Conservation (phyloP, 1,140 invertebrate genomes). For the Drosophila lini region DNA sequence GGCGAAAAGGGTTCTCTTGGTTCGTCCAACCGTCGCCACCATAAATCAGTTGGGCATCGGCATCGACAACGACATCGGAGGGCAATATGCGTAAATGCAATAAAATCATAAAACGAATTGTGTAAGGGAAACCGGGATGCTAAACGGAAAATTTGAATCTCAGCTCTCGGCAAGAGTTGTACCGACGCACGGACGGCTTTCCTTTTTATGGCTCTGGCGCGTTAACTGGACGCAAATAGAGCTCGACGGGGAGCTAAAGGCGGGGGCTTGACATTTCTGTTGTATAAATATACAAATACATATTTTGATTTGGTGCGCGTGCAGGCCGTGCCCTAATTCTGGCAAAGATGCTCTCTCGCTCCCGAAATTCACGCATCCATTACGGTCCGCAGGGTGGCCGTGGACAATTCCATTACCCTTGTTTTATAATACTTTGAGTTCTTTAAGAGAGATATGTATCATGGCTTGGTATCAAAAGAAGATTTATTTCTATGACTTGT, state of each 20-base stretch:
- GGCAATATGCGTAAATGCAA: conserved; percentile 81
- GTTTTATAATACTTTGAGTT: not conserved
- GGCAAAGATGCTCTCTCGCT: not conserved
- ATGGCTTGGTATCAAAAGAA: too few species aligned
- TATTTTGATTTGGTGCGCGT: conserved; percentile 79
- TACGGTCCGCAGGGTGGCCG: conserved; percentile 24
- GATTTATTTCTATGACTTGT: not conserved
- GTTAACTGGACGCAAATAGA: conserved; percentile 82
- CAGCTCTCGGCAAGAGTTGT: conserved; percentile 38
- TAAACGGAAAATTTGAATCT: conserved; percentile 78
- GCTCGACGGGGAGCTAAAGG: conserved; percentile 46
- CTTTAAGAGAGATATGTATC: not conserved
- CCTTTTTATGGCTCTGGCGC: conserved; percentile 68
- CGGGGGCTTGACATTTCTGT: conserved; percentile 63
- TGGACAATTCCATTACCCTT: not conserved
- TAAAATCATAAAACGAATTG: conserved; percentile 82
- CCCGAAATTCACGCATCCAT: conserved; percentile 22
- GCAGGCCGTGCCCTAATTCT: conserved; percentile 68
- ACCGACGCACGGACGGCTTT: conserved; percentile 54
- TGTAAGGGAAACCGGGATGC: conserved; percentile 59
- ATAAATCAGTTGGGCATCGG: conserved; percentile 78
- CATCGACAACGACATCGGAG: conserved; percentile 34
- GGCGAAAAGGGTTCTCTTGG: conserved; percentile 56
- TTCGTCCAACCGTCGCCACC: conserved; percentile 57
- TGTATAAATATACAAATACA: conserved; percentile 63